A percentile compares a stretch with the other conserved stretches of the same genome.
phyloP scores from a whole-genome alignment of 1,140 invertebrate genomes.

The Drosophila orena region DNA sequence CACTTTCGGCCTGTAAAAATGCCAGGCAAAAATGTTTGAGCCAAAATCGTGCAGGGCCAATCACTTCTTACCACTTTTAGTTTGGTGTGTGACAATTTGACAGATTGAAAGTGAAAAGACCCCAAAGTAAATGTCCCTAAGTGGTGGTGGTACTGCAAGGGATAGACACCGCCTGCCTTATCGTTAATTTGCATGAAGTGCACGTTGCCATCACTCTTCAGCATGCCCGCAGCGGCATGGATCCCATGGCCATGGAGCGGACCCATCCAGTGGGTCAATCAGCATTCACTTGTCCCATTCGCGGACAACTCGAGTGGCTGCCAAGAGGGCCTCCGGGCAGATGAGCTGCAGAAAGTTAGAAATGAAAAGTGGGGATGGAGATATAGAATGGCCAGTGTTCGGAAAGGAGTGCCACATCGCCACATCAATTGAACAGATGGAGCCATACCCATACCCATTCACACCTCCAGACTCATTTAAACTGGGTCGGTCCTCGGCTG shows the following conservation, averaged over 20 bases:
- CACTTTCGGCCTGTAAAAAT: constrained; percentile 21
- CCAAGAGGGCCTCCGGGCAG: constrained; percentile 22
- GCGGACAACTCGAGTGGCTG: constrained; percentile 49
- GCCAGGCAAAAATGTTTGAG: constrained; percentile 13
- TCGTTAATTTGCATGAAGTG: constrained; percentile 81
- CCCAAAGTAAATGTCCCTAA: constrained; percentile 63
- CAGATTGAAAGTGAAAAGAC: constrained; percentile 78
- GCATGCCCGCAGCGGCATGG: constrained; percentile 49
- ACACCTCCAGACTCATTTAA: constrained; percentile 27
- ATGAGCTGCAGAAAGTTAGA: constrained; percentile 45
- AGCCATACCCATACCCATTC: constrained; percentile 9
- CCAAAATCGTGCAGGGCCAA: constrained; percentile 68
- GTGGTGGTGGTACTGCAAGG: constrained; percentile 50
- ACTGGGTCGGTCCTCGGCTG: constrained; percentile 25
- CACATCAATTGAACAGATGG: constrained; percentile 11
- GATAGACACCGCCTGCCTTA: constrained; percentile 19
- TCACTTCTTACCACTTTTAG: constrained; percentile 66
- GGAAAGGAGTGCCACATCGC: constrained; percentile 16
- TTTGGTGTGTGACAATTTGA: constrained; percentile 67
- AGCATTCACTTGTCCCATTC: constrained; percentile 74
- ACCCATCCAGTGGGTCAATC: constrained; percentile 69
- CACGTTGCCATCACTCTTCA: constrained; percentile 61
- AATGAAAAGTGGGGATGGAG: constrained; percentile 38
- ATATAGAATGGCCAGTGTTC: constrained; percentile 15
- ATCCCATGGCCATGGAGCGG: constrained; percentile 14